phyloP scores from a whole-genome alignment of 2,797 vertebrate genomes.

The Enteromius treurensis region DNA sequence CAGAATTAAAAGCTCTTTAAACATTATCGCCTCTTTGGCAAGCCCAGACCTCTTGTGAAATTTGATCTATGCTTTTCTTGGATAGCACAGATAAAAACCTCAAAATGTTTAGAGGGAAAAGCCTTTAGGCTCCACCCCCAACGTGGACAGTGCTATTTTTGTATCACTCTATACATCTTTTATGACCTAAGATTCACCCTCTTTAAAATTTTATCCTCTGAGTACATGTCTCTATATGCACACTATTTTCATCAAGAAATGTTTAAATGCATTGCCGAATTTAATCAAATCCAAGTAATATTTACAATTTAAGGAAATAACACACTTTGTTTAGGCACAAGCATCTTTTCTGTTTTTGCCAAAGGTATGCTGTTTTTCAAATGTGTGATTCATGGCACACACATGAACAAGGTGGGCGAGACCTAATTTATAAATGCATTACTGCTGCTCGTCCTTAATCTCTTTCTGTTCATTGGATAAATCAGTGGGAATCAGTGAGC shows the following conservation, averaged over 20 bases:
- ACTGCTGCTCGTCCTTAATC: conserved; percentile 72
- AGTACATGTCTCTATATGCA: conserved; percentile 24
- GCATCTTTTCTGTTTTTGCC: conserved; percentile 12
- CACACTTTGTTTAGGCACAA: not conserved
- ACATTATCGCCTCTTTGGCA: conserved; percentile 27
- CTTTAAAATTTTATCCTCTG: conserved; percentile 32
- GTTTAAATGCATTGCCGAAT: not conserved
- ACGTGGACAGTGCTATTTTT: conserved; percentile 53
- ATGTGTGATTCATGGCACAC: conserved; percentile 9
- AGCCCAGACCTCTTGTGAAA: conserved; percentile 8
- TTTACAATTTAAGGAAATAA: not conserved
- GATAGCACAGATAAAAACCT: not conserved
- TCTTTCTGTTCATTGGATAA: conserved; percentile 63
- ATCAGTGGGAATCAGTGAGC: not conserved
- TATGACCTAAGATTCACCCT: conserved; percentile 42
- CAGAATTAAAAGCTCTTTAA: conserved; percentile 56
- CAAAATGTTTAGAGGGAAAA: conserved; percentile 32
- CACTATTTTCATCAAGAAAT: not conserved
- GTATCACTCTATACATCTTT: conserved; percentile 49
- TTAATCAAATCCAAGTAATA: conserved; percentile 24
- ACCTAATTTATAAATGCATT: conserved; percentile 79
- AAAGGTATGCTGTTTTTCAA: conserved; percentile 4
- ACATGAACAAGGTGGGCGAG: conserved; percentile 64
- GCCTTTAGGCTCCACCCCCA: conserved; percentile 29
- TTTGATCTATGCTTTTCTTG: conserved; percentile 19